A percentile compares a stretch with the other conserved stretches of the same genome.
Evolutionary conservation across 1,140 invertebrate genomes (phyloP).

Genomic region (Zaprionus kolodkinae): DNA sequence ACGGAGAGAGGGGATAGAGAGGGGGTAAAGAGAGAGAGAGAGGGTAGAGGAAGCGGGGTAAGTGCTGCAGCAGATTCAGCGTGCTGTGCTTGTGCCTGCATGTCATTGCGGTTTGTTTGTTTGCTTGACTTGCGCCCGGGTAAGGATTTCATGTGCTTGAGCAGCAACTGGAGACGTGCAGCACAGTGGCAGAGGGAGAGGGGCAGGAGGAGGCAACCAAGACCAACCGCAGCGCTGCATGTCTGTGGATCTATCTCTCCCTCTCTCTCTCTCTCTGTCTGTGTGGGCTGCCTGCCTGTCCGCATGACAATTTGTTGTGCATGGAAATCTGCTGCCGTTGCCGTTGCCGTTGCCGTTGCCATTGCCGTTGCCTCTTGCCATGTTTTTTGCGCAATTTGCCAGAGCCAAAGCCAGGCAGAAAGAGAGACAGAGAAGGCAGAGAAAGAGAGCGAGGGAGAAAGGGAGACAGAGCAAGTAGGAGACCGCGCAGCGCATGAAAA

Average conservation of each 20-base stretch:
- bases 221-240: constrained; percentile 72
- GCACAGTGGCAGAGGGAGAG: not conserved
- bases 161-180: constrained; percentile 45
- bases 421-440: constrained; percentile 16
- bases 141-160: constrained; percentile 82
- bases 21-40: not conserved
- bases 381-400: constrained; percentile 81
- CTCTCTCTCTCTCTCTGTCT: not conserved
- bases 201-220: constrained; percentile 14
- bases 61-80: constrained; percentile 64
- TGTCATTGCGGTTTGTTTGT: constrained; percentile 82
- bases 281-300: constrained; percentile 69
- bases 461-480: not conserved
- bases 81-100: constrained; percentile 60
- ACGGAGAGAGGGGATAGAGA: constrained; percentile 10
- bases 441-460: not conserved
- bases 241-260: constrained; percentile 24
- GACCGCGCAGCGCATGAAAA: constrained; percentile 28
- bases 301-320: constrained; percentile 81
- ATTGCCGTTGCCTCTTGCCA: constrained; percentile 52
- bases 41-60: not conserved
- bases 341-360: constrained; percentile 36
- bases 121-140: constrained; percentile 80
- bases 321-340: constrained; percentile 67
- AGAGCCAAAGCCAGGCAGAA: constrained; percentile 72